phyloP scores from a whole-genome alignment of 2,797 vertebrate genomes.

The Diglossa cyanea region DNA sequence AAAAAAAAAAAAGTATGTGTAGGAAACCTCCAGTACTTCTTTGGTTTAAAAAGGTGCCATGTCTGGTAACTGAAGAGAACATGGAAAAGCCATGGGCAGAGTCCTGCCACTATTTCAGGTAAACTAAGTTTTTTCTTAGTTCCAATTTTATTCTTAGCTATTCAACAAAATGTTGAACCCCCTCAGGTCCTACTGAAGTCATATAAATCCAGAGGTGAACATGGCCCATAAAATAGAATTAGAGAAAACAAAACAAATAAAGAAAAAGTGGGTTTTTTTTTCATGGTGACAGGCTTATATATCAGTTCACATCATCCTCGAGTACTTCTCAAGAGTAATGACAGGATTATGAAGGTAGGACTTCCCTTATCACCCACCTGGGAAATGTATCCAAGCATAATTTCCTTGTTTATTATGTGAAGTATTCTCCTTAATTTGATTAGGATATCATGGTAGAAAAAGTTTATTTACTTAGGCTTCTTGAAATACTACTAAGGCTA shows the following conservation, averaged over 20 bases:
- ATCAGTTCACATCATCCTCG: neutral
- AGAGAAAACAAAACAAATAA: constrained; percentile 25
- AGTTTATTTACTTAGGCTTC: neutral
- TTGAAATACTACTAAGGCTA: neutral
- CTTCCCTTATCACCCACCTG: neutral
- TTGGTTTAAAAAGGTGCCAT: neutral
- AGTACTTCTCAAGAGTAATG: neutral
- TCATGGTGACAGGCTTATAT: neutral
- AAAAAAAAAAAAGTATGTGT: too few relatives aligned
- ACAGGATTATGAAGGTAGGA: neutral
- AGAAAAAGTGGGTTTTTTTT: neutral
- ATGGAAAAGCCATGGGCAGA: neutral
- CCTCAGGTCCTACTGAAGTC: neutral
- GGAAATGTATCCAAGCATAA: neutral
- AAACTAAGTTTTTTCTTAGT: neutral
- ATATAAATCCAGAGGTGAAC: neutral
- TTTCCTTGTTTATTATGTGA: neutral
- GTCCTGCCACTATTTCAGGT: neutral
- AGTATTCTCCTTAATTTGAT: neutral
- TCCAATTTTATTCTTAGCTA: neutral
- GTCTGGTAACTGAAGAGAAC: neutral
- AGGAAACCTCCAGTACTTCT: neutral
- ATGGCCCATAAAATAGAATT: neutral
- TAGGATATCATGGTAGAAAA: neutral
- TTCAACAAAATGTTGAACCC: neutral